Evolutionary conservation across 2,888 invertebrate species (phyloP).

Genomic region (Apoda limacodes): DNA sequence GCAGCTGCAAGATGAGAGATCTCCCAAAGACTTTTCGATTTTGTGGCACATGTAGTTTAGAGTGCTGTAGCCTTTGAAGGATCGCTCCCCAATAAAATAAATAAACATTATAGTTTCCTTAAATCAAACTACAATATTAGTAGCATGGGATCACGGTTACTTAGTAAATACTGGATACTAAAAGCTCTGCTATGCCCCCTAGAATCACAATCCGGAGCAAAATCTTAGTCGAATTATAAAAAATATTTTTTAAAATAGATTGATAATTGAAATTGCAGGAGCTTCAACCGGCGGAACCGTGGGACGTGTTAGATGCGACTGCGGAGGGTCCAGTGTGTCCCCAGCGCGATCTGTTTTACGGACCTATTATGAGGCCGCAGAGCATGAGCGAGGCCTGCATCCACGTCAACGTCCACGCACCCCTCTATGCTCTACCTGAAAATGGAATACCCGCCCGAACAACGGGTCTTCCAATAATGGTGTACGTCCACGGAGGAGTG

Average conservation of each 20-base stretch:
- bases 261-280: slow-evolving; percentile 42
- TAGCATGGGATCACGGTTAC: no score
- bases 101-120: no score
- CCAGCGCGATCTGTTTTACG: slow-evolving; percentile 62
- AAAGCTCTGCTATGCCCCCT: neutral
- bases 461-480: slow-evolving; percentile 41
- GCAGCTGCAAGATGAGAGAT: no score
- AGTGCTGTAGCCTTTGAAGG: no score
- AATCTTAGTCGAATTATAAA: neutral
- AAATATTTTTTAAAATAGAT: slow-evolving; percentile 3
- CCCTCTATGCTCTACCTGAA: slow-evolving; percentile 28
- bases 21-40: no score
- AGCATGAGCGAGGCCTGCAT: slow-evolving; percentile 47
- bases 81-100: no score
- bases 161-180: no score
- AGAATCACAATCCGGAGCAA: neutral
- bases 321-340: slow-evolving; percentile 71
- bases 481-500: slow-evolving; percentile 56
- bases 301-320: slow-evolving; percentile 65
- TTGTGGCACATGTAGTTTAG: no score
- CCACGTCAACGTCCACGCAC: slow-evolving; percentile 50
- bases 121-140: no score
- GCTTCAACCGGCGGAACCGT: slow-evolving; percentile 58
- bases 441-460: slow-evolving; percentile 3
- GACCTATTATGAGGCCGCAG: slow-evolving; percentile 29